Evolutionary conservation across 2,797 vertebrate genomes (phyloP), one percentile per base, ranked within the genome.

Genomic region (Simalia tracyae): DNA sequence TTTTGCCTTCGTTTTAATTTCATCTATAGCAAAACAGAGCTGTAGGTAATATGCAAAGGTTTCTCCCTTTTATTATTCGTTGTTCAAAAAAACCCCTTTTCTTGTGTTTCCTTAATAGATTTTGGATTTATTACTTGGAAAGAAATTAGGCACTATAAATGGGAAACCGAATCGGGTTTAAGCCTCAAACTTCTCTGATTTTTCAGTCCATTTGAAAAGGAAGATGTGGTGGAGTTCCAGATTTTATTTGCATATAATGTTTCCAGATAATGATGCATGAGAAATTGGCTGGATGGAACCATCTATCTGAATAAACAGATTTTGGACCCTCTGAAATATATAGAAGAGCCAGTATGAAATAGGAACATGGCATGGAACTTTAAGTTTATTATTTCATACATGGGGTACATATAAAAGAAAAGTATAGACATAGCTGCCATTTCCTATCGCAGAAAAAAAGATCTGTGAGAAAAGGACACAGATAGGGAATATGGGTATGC

Each of bases 1-100:
- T 96, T 68, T 96, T 96, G 90, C 94, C 95, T 96, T 81, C 91
- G 46, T 91, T 36, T 93, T 96, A 88, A 94, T 96, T 96, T 96
- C 94, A 95, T 94, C 94, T 92, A 89, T 87, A 93, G 91, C 92
- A 88, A 93, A 96, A 93, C 91, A 94, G 92, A 92, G 91, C 89
- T 60, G 92, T 92, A 94, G 96, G 93, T 93, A 94, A 93, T 9
- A 24, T 54, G 54, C 26, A 22, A n/a, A 93, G 28, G 42, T 17
- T 59, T 72, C 36, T 31, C 4, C 11, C 36, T 76, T 28, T 31
- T 46, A 19, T 36, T 28, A 3, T 7, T 15, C 28, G 17, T 31
- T 17, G 11, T 8, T n/a, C 6, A 24, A 31, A 12, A 46, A 31
- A 26, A 22, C 14, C n/a, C 66, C 7, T 14, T 84, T 60, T 19